Conservation (phyloP, 2,113 vertebrate species). For the Cromileptes altivelis region DNA sequence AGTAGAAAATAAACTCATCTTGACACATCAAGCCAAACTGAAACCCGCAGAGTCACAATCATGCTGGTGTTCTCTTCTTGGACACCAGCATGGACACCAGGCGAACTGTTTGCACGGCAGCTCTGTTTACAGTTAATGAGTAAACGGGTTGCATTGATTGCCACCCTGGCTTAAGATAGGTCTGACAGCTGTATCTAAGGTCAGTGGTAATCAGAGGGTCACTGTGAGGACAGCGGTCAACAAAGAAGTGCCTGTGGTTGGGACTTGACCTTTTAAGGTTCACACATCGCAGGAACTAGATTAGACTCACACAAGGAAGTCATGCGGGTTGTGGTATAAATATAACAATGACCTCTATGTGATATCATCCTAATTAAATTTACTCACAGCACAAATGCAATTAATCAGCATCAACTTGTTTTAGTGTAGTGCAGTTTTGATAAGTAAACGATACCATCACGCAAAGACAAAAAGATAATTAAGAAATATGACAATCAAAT, state of each 20-base stretch:
- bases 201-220: constrained; percentile 26
- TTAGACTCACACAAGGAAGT: not conserved
- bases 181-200: constrained; percentile 12
- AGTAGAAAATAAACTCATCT: not conserved
- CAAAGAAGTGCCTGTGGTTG: not conserved
- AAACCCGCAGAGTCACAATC: constrained; percentile 5
- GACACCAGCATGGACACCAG: not conserved
- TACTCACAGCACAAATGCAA: not conserved
- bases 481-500: not conserved
- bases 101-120: constrained; percentile 35
- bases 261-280: constrained; percentile 4
- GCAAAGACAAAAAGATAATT: too few relatives aligned
- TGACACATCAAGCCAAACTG: not conserved
- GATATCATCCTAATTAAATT: not conserved
- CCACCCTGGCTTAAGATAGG: constrained; percentile 4
- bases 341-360: not conserved
- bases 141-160: constrained; percentile 35
- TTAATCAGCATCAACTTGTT: not conserved
- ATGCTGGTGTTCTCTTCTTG: constrained; percentile 6
- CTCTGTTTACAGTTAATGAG: constrained; percentile 58
- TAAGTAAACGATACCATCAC: not conserved
- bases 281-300: not conserved
- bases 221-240: constrained; percentile 1
- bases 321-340: not conserved
- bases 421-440: not conserved